A percentile compares a stretch with the other conserved stretches of the same genome.
Evolutionary conservation across 2,113 vertebrate species (phyloP).

Genomic region (Xiphophorus hellerii): DNA sequence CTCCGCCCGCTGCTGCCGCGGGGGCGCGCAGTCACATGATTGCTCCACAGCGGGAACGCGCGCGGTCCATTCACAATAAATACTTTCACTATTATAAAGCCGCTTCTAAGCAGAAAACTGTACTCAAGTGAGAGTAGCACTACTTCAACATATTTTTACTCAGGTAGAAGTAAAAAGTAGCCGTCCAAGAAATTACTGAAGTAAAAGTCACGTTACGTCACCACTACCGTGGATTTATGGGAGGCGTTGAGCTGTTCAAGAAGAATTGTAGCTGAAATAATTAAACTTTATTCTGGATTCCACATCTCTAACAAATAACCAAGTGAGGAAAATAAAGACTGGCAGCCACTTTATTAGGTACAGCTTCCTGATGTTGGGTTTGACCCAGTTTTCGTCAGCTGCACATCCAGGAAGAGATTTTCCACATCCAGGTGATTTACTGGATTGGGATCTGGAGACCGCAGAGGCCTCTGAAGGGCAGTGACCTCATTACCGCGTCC

Average conservation of each 20-base stretch:
- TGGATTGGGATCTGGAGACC: background rate
- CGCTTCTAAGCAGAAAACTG: too few relatives aligned
- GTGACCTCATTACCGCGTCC: background rate
- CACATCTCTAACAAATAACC: background rate
- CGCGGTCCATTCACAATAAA: constrained; percentile 25
- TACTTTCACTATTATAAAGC: background rate
- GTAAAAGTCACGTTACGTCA: background rate
- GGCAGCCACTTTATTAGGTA: background rate
- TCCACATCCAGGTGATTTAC: background rate
- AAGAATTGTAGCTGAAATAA: background rate
- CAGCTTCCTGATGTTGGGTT: background rate
- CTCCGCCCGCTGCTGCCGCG: constrained; percentile 37
- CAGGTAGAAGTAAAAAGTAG: too few relatives aligned
- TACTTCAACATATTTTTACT: too few relatives aligned
- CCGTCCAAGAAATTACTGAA: too few relatives aligned
- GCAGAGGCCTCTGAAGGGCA: background rate
- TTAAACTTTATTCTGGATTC: background rate
- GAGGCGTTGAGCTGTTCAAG: constrained; percentile 16
- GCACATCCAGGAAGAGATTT: background rate
- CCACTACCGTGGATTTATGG: background rate
- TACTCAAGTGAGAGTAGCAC: too few relatives aligned
- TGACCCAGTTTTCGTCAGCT: background rate
- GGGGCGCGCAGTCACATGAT: constrained; percentile 75
- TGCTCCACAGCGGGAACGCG: constrained; percentile 38
- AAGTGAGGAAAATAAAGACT: background rate